Percentiles rank a stretch among this genome's conserved stretches.
phyloP scores from a whole-genome alignment of 1,140 invertebrate species.

The Dendrolimus punctatus region DNA sequence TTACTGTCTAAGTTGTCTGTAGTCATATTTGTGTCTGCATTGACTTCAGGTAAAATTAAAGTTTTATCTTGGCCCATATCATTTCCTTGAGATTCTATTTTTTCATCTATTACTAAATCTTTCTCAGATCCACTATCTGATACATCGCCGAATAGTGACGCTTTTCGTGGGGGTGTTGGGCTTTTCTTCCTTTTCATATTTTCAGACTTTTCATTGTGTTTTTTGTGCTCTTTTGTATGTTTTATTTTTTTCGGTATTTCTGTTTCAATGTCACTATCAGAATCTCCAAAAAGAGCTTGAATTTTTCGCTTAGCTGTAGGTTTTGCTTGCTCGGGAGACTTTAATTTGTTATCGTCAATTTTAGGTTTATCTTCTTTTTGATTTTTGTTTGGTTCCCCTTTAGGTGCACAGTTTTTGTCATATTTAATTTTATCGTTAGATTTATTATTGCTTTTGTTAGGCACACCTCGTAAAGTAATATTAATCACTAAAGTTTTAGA shows the following conservation, averaged over 20 bases:
- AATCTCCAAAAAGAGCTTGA: slow-evolving; percentile 65
- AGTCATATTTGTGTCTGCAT: too few species aligned
- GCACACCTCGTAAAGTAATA: slow-evolving; percentile 55
- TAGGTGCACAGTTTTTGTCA: too few species aligned
- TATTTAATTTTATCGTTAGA: too few species aligned
- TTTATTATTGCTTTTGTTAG: slow-evolving; percentile 22
- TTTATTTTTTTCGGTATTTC: slow-evolving; percentile 14
- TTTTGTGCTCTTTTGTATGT: slow-evolving; percentile 10
- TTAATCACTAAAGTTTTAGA: slow-evolving; percentile 55
- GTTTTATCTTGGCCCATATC: slow-evolving; percentile 4
- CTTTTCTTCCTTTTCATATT: neutral
- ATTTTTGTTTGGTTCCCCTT: slow-evolving; percentile 5
- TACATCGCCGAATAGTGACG: slow-evolving; percentile 17
- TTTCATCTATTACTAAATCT: slow-evolving; percentile 33
- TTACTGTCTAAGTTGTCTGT: too few species aligned
- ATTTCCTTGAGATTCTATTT: slow-evolving; percentile 2
- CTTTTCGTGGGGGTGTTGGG: neutral
- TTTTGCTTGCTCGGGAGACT: slow-evolving; percentile 21
- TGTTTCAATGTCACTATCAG: slow-evolving; percentile 34
- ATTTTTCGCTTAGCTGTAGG: slow-evolving; percentile 61
- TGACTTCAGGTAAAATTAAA: too few species aligned
- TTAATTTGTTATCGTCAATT: slow-evolving; percentile 1
- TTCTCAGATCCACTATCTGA: slow-evolving; percentile 34
- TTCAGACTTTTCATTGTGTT: slow-evolving; percentile 1
- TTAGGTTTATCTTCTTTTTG: slow-evolving; percentile 12